A percentile compares a stretch with the other conserved stretches of the same genome.
These are phyloP conservation scores for Pachypanchax playfairii DNA, from an alignment of 2,113 vertebrate species.

Conservation along the genomic window DNA sequence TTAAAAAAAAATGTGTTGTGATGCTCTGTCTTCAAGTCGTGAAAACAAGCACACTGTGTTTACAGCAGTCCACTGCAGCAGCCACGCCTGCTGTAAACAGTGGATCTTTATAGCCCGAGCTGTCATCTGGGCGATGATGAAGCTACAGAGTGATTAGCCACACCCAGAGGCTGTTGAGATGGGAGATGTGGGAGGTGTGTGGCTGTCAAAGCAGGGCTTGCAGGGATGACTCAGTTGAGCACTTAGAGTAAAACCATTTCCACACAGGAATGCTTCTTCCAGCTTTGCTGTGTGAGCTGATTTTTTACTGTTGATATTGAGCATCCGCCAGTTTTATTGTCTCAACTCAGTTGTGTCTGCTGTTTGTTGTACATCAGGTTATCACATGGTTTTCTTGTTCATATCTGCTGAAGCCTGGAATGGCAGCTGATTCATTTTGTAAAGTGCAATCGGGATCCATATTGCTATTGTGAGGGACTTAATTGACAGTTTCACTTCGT, in stretches of 20 bases:
- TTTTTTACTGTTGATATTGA: slow-evolving; percentile 58
- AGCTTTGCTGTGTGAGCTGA: slow-evolving; percentile 61
- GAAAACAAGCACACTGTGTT: slow-evolving; percentile 35
- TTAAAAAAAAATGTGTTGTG: slow-evolving; percentile 14
- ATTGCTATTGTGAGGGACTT: slow-evolving; percentile 48
- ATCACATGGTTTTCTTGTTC: slow-evolving; percentile 30
- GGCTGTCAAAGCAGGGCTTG: slow-evolving; percentile 62
- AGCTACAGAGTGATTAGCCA: slow-evolving; percentile 65
- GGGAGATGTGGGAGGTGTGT: slow-evolving; percentile 65
- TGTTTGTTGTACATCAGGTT: slow-evolving; percentile 31
- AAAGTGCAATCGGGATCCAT: slow-evolving; percentile 35
- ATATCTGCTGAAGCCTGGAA: slow-evolving; percentile 3
- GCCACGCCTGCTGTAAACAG: slow-evolving; percentile 62
- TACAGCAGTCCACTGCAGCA: slow-evolving; percentile 61
- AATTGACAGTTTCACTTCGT: slow-evolving; percentile 33
- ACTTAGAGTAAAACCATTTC: slow-evolving; percentile 73
- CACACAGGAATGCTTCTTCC: slow-evolving; percentile 53
- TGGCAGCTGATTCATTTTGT: slow-evolving; percentile 44
- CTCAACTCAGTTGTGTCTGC: slow-evolving; percentile 33
- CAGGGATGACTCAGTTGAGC: slow-evolving; percentile 69
- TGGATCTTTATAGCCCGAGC: slow-evolving; percentile 54
- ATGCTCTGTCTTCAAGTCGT: slow-evolving; percentile 22
- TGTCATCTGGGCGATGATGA: slow-evolving; percentile 65
- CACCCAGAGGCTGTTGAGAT: slow-evolving; percentile 65
- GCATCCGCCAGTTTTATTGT: slow-evolving; percentile 58